Evolutionary conservation across 2,113 vertebrate genomes (phyloP).

Genomic region (Chaetura pelagica): DNA sequence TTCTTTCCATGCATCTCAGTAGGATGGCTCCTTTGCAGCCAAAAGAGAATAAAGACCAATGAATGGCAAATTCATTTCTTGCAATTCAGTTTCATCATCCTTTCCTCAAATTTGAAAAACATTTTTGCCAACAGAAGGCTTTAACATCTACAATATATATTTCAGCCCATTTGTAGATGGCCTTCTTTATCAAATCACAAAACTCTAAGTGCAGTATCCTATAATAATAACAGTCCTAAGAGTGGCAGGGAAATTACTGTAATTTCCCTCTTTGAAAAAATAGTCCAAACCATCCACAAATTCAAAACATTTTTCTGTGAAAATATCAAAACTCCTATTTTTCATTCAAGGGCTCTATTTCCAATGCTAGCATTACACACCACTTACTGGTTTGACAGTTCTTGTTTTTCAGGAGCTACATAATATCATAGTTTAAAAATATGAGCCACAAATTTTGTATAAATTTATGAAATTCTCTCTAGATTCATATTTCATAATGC

Average conservation of each 20-base stretch:
- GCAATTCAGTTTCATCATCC: not conserved
- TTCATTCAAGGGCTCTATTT: not conserved
- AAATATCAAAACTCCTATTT: not conserved
- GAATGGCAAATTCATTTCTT: slow-evolving; percentile 14
- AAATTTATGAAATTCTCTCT: not conserved
- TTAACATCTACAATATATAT: not conserved
- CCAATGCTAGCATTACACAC: not conserved
- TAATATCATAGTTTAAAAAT: not conserved
- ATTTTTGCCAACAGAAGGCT: not conserved
- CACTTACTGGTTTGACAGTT: not conserved
- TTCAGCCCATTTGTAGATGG: not conserved
- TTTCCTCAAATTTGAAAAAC: slow-evolving; percentile 21
- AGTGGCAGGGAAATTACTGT: slow-evolving; percentile 33
- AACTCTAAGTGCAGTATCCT: not conserved
- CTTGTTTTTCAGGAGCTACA: not conserved
- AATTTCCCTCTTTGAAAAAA: slow-evolving; percentile 2
- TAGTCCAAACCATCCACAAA: not conserved
- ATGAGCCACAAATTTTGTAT: not conserved
- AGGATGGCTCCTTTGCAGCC: not conserved
- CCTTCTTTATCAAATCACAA: slow-evolving; percentile 34
- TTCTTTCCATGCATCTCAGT: not conserved
- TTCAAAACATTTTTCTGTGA: not conserved
- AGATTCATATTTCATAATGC: not conserved
- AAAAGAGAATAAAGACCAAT: not conserved
- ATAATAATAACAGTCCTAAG: not conserved